Base-by-base conservation (phyloP, 1,140 invertebrate genomes). In the Phocides pigmalion region DNA sequence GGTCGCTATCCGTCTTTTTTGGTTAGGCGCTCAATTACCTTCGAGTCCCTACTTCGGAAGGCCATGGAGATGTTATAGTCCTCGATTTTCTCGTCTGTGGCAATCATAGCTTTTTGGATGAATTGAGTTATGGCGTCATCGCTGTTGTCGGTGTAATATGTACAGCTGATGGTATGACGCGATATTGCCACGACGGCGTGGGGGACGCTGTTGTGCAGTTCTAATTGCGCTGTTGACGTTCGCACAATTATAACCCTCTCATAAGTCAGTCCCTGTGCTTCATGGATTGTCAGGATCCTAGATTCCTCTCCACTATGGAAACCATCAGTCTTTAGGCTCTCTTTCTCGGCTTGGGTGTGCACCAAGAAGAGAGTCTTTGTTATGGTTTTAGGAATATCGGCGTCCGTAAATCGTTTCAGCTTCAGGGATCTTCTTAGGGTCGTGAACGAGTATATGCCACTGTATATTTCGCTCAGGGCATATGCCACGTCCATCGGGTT, bases 371-470 rank as follows among this genome's bases (percentile, higher is more conserved):
- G 56, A 25, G 64, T 70, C 20, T 61, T 63, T 0, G 5, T 2
- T 0, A 25, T n/a, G 22, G 54, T 11, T 35, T 49, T 72, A 9
- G 58, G 64, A 15, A 75, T 70, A 15, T 61, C 8, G n/a, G 67
- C 49, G 12, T 37, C 66, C 1, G 56, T 61, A 12, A 41, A 68
- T 4, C 8, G 35, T 35, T 46, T 59, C 12, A 69, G 19, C 12
- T 39, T 17, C 12, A 71, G 49, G 15, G 73, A 79, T 0, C 37
- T 19, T 0, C 69, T 42, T 11, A 6, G 42, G 2, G 49, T n/a
- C 12, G 62, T 70, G 6, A 64, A 72, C 12, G 70, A 71, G 62
- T 79, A 78, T 62, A 72, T 78, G 25, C 75, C 75, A 11, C 14
- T 28, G 41, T 74, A 74, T 5, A 74, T 25, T 15, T 70, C 49